Conservation (phyloP, 2,888 invertebrate species). For the Vannuccia rotundouncinata region DNA sequence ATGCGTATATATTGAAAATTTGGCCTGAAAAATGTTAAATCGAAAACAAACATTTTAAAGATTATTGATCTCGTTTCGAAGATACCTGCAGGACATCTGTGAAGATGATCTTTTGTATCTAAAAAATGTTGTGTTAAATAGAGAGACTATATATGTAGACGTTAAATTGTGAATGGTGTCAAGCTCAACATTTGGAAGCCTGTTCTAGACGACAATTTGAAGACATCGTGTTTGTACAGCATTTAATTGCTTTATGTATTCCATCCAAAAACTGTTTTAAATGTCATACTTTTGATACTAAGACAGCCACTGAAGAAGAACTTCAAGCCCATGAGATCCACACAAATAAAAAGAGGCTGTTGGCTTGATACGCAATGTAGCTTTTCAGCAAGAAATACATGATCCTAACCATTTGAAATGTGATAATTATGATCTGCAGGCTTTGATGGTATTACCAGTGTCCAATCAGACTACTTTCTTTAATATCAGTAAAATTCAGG, state of each 20-base stretch:
- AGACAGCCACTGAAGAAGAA: not conserved
- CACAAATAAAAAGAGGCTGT: not conserved
- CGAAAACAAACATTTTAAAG: no score
- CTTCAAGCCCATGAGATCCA: not conserved
- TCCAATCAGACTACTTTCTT: conserved; percentile 7
- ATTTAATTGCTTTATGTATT: not conserved
- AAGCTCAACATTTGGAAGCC: not conserved
- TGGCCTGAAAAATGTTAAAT: no score
- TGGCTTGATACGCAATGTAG: not conserved
- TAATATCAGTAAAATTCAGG: conserved; percentile 6
- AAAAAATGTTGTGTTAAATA: no score
- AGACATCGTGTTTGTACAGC: not conserved
- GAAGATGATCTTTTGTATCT: no score
- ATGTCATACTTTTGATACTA: not conserved
- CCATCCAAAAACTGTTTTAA: not conserved
- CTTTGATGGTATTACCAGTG: not conserved
- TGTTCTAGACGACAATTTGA: not conserved
- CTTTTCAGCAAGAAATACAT: not conserved
- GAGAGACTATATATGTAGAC: not conserved
- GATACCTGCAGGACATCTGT: no score
- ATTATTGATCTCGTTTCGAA: no score
- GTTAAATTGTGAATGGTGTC: not conserved
- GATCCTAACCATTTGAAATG: not conserved
- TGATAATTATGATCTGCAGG: not conserved
- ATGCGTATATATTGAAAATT: no score